phyloP scores from a whole-genome alignment of 2,113 vertebrate species.

The Tringa solitaria region DNA sequence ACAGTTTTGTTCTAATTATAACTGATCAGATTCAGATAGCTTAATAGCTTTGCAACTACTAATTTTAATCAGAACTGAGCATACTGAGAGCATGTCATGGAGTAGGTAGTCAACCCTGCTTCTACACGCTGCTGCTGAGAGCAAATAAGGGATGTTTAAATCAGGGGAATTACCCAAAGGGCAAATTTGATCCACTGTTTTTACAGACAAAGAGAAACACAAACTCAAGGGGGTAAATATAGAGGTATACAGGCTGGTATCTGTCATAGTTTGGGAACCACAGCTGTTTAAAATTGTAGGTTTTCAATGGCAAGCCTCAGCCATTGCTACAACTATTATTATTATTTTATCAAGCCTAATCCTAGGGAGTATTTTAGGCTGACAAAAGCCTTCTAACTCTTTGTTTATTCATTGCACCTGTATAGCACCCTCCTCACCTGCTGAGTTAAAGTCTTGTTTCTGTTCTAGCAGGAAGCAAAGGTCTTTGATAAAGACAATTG shows the following conservation, averaged over 20 bases:
- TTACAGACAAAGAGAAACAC: not conserved
- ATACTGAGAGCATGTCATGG: not conserved
- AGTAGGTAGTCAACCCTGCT: not conserved
- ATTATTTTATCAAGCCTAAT: slow-evolving; percentile 72
- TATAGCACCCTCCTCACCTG: slow-evolving; percentile 3
- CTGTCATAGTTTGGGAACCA: slow-evolving; percentile 13
- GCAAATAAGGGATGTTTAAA: not conserved
- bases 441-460: slow-evolving; percentile 51
- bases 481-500: not conserved
- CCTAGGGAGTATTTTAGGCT: slow-evolving; percentile 59
- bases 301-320: slow-evolving; percentile 57
- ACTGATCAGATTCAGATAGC: not conserved
- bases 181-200: not conserved
- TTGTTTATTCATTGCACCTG: slow-evolving; percentile 64
- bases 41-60: not conserved
- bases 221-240: not conserved
- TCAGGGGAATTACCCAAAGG: not conserved
- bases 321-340: slow-evolving; percentile 55
- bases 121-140: fast-evolving
- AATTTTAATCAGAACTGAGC: not conserved
- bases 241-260: not conserved
- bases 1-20: slow-evolving; percentile 22
- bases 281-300: slow-evolving; percentile 69
- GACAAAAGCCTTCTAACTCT: slow-evolving; percentile 59
- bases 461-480: slow-evolving; percentile 22